Base-by-base conservation (phyloP, 2,888 invertebrate species). In the Epinotia demarniana region DNA sequence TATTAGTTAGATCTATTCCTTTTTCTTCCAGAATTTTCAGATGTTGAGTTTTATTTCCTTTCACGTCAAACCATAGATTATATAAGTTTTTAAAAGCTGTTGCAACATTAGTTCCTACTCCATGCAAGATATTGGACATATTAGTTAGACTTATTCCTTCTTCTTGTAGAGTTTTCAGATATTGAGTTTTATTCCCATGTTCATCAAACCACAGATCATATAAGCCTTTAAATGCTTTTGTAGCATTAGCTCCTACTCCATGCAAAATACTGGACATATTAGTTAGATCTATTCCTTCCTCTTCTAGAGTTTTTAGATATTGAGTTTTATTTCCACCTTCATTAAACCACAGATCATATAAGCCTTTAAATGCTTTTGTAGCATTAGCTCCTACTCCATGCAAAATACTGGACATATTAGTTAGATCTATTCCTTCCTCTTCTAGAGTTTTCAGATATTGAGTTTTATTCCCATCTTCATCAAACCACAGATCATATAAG, bases 311-410 rank as follows among this genome's bases (percentile, higher is more conserved):
- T 79, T 81, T 83, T 78, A 85, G 82, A 82, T 85, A 85, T 66
- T 80, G 61, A 76, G 82, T 85, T 81, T 77, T 84, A 39, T 80
- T 84, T 80, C 85, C 85, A 72, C 55, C 79, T 76, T 81, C 80
- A 82, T 83, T 82, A 83, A 83, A 83, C 80, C 84, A 84, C 81
- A 83, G 77, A 73, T 79, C 80, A 80, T 83, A 79, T 75, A 82
- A 81, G 76, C 76, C 79, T 80, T 83, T 70, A 82, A 80, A 80
- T 60, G 61, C 61, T 33, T 33, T 61, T 61, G 16, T 70, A 75
- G 77, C 64, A 77, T 79, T 77, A 77, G 79, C 74, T 78, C 82
- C 83, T 80, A 78, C 78, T 79, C 80, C 75, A 82, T 82, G 70
- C 81, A 86, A 73, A 74, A 79, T 67, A 27, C 43, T 77, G 78